Percentiles rank a stretch among this genome's conserved stretches.
Evolutionary conservation across 2,113 vertebrate genomes (phyloP).

Genomic region (Gallinago paraguaiae): DNA sequence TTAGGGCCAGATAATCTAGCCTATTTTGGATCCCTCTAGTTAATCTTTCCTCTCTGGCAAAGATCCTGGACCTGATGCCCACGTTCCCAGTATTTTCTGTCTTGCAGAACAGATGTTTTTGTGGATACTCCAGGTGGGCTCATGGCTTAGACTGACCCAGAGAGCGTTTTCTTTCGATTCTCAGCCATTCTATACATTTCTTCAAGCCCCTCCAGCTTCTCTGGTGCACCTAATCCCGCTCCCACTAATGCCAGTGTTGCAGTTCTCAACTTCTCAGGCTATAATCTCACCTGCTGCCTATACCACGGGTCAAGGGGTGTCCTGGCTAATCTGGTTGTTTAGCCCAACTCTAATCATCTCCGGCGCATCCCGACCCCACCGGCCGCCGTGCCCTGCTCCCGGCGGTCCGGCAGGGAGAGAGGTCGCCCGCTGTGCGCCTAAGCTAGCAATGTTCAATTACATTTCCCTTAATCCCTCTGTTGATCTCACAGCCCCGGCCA

Average conservation of each 20-base stretch:
- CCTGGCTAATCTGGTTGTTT: conserved; percentile 58
- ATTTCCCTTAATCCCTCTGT: conserved; percentile 58
- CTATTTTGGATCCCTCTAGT: conserved; percentile 63
- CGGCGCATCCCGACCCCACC: background rate
- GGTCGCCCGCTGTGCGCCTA: background rate
- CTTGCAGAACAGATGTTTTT: background rate
- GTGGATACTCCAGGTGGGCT: background rate
- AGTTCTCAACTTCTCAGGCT: conserved; percentile 16
- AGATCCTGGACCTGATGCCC: conserved; percentile 23
- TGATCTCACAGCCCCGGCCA: conserved; percentile 34
- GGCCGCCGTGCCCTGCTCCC: rapidly evolving
- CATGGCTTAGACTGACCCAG: background rate
- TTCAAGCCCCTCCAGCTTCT: background rate
- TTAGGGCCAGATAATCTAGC: conserved; percentile 66
- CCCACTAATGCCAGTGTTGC: background rate
- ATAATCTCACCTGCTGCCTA: conserved; percentile 8
- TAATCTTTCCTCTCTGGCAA: conserved; percentile 66
- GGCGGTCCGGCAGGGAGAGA: rapidly evolving
- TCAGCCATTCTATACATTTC: background rate
- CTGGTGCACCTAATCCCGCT: background rate
- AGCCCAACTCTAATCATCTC: conserved; percentile 27
- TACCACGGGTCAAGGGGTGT: conserved; percentile 27
- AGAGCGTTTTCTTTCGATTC: background rate
- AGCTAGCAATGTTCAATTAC: conserved; percentile 58
- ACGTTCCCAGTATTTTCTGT: background rate